Evolutionary conservation across 2,797 vertebrate genomes (phyloP).

Genomic region (Pseudochirops cupreus): DNA sequence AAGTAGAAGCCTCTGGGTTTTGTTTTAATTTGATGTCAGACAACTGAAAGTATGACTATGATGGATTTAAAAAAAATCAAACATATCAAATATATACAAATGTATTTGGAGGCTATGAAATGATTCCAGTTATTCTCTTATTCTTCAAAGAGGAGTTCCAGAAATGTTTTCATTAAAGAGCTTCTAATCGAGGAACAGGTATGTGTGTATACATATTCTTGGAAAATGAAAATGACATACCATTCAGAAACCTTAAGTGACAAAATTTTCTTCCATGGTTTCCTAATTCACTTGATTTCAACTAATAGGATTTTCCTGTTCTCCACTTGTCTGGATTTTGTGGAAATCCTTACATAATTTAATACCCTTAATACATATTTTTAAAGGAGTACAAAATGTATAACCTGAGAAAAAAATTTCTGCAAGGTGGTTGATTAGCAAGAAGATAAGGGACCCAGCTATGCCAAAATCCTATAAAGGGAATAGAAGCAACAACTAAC

Average conservation of each 20-base stretch:
- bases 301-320: conserved; percentile 21
- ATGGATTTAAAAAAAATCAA: neutral
- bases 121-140: conserved; percentile 6
- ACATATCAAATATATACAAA: neutral
- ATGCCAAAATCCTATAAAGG: neutral
- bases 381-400: conserved; percentile 7
- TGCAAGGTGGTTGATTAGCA: neutral
- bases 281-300: conserved; percentile 24
- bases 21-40: conserved; percentile 34
- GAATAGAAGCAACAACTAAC: neutral
- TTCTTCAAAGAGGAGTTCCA: conserved; percentile 6
- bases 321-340: conserved; percentile 5
- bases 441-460: neutral
- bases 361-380: conserved; percentile 25
- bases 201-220: neutral
- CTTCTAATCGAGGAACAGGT: neutral
- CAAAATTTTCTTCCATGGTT: conserved; percentile 16
- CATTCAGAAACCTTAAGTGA: neutral
- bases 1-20: neutral
- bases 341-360: conserved; percentile 34
- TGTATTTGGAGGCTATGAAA: neutral
- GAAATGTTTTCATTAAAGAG: conserved; percentile 13
- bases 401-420: neutral
- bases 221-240: conserved; percentile 39
- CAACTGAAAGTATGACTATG: neutral